phyloP scores from a whole-genome alignment of 2,113 vertebrate species.

The Clarias batrachus region DNA sequence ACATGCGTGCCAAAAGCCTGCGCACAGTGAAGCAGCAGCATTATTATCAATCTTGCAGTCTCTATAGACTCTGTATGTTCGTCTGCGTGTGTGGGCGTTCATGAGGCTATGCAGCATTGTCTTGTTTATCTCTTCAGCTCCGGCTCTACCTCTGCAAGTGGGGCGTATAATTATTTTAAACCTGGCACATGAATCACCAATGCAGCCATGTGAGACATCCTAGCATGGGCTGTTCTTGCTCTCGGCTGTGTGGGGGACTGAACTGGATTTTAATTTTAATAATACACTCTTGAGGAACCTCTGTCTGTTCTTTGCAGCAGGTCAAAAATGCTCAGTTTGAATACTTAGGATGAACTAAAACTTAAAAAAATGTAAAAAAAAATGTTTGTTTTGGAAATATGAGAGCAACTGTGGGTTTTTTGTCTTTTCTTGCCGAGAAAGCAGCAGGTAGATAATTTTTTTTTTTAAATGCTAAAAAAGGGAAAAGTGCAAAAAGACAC shows the following conservation, averaged over 20 bases:
- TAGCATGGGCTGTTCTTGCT: slow-evolving; percentile 4
- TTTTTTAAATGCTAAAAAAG: neutral
- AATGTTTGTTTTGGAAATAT: neutral
- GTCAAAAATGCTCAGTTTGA: neutral
- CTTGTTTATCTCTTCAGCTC: slow-evolving; percentile 44
- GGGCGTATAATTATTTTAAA: slow-evolving; percentile 50
- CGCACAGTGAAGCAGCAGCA: neutral
- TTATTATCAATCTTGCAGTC: slow-evolving; percentile 2
- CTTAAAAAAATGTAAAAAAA: no score
- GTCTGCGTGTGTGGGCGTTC: slow-evolving; percentile 4
- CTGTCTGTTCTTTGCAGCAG: neutral
- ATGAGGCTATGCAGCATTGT: slow-evolving; percentile 9
- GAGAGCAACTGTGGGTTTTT: neutral
- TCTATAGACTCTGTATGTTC: neutral
- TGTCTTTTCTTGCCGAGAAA: neutral
- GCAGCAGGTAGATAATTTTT: neutral
- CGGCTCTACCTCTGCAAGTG: slow-evolving; percentile 34
- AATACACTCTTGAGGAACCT: neutral
- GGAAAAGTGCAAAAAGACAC: neutral
- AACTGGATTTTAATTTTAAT: slow-evolving; percentile 8
- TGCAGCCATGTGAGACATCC: slow-evolving; percentile 46
- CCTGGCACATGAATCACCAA: slow-evolving; percentile 45
- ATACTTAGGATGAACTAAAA: neutral
- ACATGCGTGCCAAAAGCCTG: neutral
- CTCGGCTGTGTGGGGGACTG: neutral